Conservation (phyloP, 2,888 invertebrate species). For the Hecatera dysodea region DNA sequence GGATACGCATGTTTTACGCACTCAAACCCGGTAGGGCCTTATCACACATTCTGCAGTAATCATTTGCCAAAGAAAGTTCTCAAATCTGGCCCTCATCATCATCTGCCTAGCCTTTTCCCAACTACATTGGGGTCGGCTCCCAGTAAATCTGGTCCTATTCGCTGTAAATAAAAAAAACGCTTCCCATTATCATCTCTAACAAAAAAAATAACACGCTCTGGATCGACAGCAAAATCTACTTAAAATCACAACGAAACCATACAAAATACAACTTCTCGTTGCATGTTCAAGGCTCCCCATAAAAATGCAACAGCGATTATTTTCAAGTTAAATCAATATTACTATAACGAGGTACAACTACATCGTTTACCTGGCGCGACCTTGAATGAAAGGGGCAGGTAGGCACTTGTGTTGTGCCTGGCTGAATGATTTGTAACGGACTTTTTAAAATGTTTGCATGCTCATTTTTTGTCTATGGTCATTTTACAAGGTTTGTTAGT, state of each 20-base stretch:
- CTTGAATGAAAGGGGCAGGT: constrained; percentile 71
- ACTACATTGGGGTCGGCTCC: too few species aligned
- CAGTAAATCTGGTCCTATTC: too few species aligned
- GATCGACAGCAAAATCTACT: constrained; percentile 1
- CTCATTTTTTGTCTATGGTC: constrained; percentile 30
- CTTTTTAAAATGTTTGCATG: constrained; percentile 41
- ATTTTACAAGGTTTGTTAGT: not conserved
- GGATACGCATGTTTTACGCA: too few species aligned
- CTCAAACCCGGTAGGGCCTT: too few species aligned
- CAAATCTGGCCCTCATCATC: too few species aligned
- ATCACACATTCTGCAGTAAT: too few species aligned
- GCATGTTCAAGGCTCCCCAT: constrained; percentile 25
- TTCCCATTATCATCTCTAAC: too few species aligned
- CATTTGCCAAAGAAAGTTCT: too few species aligned
- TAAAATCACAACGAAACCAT: not conserved
- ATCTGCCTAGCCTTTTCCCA: too few species aligned
- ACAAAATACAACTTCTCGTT: constrained; percentile 7
- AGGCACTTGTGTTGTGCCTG: constrained; percentile 44
- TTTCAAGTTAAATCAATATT: constrained; percentile 53
- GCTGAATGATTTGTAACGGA: constrained; percentile 51
- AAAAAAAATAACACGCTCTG: not conserved
- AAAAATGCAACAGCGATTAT: constrained; percentile 46
- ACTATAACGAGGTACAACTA: constrained; percentile 49
- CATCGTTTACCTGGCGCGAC: constrained; percentile 62
- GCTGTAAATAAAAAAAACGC: too few species aligned